Evolutionary conservation across 2,888 invertebrate genomes (phyloP), one percentile per base, ranked within the genome.

Genomic region (Desoria tigrina): DNA sequence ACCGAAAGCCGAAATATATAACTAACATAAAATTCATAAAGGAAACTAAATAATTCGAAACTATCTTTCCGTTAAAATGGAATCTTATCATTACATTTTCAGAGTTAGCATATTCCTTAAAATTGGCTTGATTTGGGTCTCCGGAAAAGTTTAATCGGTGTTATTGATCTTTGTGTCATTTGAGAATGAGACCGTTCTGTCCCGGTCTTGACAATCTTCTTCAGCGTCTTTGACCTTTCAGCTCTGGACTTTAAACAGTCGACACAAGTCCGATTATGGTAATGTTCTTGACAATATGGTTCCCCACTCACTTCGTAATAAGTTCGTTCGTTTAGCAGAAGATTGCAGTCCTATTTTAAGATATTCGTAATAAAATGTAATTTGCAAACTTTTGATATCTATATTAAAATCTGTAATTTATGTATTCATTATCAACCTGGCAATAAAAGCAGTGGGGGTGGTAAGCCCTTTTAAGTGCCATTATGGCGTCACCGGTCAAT

Each of bases 181-280:
- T 58, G 58, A 28, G 72, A 71, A 32, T 68, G 58, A 4, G 65
- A 49, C 42, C 65, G 37, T 32, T 68, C 68, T 27, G 55, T 45
- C 18, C 68, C 68, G 1, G 59, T 58, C 82, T 77, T 82, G 58
- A 73, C 57, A n/a, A 74, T 61, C 59, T 74, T 74, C 42, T 68
- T 69, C 50, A 66, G 64, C 21, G 65, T 62, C 2, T 61, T 57
- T 28, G 58, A 64, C 53, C 61, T 61, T 42, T 71, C 72, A 3
- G 61, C 64, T 57, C 67, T 59, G 11, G 71, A 64, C 39, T 74
- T 74, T 49, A 71, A 53, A 54, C 75, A 75, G 51, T 75, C 75
- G 3, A 69, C 65, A 53, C 75, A 75, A 2, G 74, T 75, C 26
- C 65, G 32, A 57, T 69, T 66, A 37, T 75, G 75, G 26, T 69